A percentile compares a stretch with the other conserved stretches of the same genome.
Evolutionary conservation across 2,113 vertebrate genomes (phyloP).

Genomic region (Oceanodroma tethys): DNA sequence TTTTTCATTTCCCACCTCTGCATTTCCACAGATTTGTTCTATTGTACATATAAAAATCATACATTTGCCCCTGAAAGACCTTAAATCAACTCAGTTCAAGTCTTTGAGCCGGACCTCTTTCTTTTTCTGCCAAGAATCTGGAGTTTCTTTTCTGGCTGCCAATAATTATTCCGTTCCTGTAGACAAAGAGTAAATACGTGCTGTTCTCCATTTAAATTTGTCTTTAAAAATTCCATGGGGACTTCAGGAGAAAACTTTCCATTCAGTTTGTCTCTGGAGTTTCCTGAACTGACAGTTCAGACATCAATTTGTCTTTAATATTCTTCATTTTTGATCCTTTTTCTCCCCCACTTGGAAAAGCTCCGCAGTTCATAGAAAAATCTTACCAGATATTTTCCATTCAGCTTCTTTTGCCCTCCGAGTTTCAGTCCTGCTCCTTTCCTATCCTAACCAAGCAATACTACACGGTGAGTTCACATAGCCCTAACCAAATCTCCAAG

Average conservation of each 20-base stretch:
- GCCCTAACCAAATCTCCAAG: neutral
- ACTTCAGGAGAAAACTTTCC: slow-evolving; percentile 43
- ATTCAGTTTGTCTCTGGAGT: slow-evolving; percentile 48
- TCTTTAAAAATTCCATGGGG: slow-evolving; percentile 37
- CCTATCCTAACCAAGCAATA: neutral
- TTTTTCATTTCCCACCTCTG: neutral
- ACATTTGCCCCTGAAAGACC: neutral
- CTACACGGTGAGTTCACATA: rapidly evolving
- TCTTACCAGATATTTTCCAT: neutral
- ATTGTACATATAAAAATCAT: neutral
- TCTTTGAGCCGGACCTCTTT: neutral
- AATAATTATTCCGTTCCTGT: slow-evolving; percentile 45
- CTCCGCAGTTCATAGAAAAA: neutral
- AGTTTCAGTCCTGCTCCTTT: neutral
- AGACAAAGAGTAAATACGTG: slow-evolving; percentile 52
- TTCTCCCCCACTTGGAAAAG: neutral
- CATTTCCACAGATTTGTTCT: neutral
- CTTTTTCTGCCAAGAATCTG: slow-evolving; percentile 26
- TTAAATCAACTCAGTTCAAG: neutral
- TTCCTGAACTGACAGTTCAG: slow-evolving; percentile 49
- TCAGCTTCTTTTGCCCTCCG: neutral
- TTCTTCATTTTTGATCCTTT: slow-evolving; percentile 40
- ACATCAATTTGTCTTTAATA: slow-evolving; percentile 29
- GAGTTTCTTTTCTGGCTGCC: slow-evolving; percentile 52
- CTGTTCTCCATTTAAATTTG: slow-evolving; percentile 43